phyloP scores from a whole-genome alignment of 2,888 invertebrate species.

The Mactromeris polynyma region DNA sequence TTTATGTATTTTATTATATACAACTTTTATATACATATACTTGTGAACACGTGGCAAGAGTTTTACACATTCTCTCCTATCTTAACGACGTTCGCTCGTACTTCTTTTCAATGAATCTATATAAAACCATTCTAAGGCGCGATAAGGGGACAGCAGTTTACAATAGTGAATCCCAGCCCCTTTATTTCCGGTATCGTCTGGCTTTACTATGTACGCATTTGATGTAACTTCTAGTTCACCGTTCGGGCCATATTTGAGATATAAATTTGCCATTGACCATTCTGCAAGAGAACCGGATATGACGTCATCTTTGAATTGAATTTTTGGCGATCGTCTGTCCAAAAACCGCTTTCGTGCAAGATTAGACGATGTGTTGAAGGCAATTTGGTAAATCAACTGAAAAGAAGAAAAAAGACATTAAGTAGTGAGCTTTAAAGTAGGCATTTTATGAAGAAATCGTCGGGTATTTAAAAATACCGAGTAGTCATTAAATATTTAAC shows the following conservation, averaged over 20 bases:
- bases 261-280: slow-evolving; percentile 55
- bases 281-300: slow-evolving; percentile 28
- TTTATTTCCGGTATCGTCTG: slow-evolving; percentile 32
- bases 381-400: slow-evolving; percentile 62
- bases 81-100: neutral
- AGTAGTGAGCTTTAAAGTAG: neutral
- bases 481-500: too few species aligned
- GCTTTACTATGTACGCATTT: slow-evolving; percentile 31
- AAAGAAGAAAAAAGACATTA: slow-evolving; percentile 17
- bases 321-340: slow-evolving; percentile 48
- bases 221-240: slow-evolving; percentile 71
- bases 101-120: slow-evolving; percentile 74
- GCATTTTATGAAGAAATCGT: neutral
- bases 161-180: slow-evolving; percentile 74
- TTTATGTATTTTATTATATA: too few species aligned
- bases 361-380: slow-evolving; percentile 56
- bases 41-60: too few species aligned
- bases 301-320: slow-evolving; percentile 63
- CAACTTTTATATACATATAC: too few species aligned
- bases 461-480: neutral
- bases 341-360: slow-evolving; percentile 55
- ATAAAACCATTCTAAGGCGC: slow-evolving; percentile 83
- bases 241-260: slow-evolving; percentile 57
- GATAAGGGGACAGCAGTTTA: slow-evolving; percentile 77
- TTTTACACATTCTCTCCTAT: neutral